Conservation (phyloP, 2,888 invertebrate genomes). For the Epiblema foenella region DNA sequence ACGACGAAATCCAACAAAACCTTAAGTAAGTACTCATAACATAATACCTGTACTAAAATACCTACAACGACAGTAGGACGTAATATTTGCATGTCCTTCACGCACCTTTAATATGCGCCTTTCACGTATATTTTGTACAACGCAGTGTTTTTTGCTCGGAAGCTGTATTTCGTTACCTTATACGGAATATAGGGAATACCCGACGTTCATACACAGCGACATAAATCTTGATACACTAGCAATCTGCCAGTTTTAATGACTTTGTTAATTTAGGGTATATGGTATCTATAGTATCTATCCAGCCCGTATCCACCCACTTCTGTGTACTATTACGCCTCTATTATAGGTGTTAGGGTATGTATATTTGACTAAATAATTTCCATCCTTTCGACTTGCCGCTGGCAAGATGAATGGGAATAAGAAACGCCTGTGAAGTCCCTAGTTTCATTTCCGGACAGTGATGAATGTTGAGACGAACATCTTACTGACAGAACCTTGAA, state of each 20-base stretch:
- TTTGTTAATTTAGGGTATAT: background rate
- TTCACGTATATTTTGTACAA: background rate
- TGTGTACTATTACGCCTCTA: no score
- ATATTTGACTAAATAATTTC: background rate
- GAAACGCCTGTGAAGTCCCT: background rate
- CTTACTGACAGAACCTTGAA: background rate
- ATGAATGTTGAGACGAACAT: background rate
- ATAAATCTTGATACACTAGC: background rate
- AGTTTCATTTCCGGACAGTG: background rate
- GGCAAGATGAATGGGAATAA: background rate
- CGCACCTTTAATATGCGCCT: background rate
- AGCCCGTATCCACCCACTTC: no score
- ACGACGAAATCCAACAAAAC: conserved; percentile 93
- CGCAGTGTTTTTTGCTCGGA: background rate
- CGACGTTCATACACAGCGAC: background rate
- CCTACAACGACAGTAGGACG: no score
- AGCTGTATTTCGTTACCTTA: background rate
- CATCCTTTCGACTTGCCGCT: background rate
- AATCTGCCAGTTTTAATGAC: background rate
- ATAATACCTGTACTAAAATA: no score
- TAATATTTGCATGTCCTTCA: background rate
- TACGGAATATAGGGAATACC: background rate
- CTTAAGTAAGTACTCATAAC: conserved; percentile 86
- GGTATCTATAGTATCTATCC: no score
- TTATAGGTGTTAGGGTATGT: no score